These are phyloP conservation scores for Solea solea DNA, from an alignment of 2,113 vertebrate species.

Conservation along the genomic window DNA sequence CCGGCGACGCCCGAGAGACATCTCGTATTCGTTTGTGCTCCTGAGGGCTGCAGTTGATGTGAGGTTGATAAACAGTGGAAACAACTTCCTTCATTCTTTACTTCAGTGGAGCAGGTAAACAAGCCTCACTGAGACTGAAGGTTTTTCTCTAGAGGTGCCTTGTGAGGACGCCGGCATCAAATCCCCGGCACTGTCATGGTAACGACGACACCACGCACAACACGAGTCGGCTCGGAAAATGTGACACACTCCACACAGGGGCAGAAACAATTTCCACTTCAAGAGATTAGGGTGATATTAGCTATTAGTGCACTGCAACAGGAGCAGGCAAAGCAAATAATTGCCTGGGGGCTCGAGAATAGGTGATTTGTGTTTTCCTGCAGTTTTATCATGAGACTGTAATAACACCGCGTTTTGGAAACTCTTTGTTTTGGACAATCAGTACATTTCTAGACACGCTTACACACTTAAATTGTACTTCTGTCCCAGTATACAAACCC, in stretches of 20 bases:
- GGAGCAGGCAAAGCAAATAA: too few relatives aligned
- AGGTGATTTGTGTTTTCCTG: too few relatives aligned
- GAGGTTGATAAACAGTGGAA: constrained; percentile 26
- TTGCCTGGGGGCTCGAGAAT: too few relatives aligned
- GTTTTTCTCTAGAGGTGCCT: constrained; percentile 2
- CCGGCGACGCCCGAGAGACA: constrained; percentile 33
- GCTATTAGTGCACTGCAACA: too few relatives aligned
- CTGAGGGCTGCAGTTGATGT: constrained; percentile 23
- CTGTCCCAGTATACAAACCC: too few relatives aligned
- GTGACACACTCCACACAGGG: neutral
- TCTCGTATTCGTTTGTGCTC: constrained; percentile 61
- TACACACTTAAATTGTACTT: too few relatives aligned
- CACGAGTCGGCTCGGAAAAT: too few relatives aligned
- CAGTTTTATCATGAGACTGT: too few relatives aligned
- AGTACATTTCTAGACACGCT: too few relatives aligned
- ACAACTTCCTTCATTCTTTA: neutral
- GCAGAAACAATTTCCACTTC: neutral
- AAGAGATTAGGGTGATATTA: too few relatives aligned
- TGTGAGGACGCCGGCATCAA: neutral
- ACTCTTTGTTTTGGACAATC: too few relatives aligned
- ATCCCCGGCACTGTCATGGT: neutral
- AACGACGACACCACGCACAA: neutral
- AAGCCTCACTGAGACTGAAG: neutral
- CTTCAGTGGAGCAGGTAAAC: neutral
- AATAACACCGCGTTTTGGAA: too few relatives aligned